Conservation (phyloP, 2,888 invertebrate genomes). For the Abrostola triplasia region DNA sequence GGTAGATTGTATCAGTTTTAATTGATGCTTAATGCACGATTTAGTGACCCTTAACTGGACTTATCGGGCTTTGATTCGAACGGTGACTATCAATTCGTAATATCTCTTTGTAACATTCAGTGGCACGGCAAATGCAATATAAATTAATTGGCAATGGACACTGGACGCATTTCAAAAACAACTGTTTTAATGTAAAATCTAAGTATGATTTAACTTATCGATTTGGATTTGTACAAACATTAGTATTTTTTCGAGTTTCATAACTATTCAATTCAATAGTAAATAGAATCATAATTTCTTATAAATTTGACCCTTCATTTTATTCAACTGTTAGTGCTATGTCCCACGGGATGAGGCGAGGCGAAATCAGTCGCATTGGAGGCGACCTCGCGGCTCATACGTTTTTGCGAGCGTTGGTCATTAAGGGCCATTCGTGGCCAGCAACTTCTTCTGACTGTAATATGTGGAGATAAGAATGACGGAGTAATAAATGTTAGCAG, state of each 20-base stretch:
- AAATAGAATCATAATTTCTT: constrained; percentile 42
- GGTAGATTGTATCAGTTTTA: constrained; percentile 69
- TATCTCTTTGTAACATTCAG: constrained; percentile 12
- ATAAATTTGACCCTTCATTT: constrained; percentile 37
- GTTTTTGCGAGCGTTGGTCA: constrained; percentile 77
- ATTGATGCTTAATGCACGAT: constrained; percentile 64
- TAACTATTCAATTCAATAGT: neutral
- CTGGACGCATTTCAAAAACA: too few species aligned
- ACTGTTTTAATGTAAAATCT: too few species aligned
- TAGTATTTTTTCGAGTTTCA: neutral
- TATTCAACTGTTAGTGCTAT: constrained; percentile 46
- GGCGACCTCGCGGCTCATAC: constrained; percentile 60
- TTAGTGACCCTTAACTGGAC: constrained; percentile 57
- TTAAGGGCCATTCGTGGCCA: constrained; percentile 78
- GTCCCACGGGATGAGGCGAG: constrained; percentile 66
- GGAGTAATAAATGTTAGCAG: constrained; percentile 46
- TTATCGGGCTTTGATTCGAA: constrained; percentile 46
- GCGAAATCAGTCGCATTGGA: constrained; percentile 73
- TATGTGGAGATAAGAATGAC: constrained; percentile 57
- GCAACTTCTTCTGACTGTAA: constrained; percentile 71
- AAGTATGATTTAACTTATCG: neutral
- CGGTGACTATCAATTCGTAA: constrained; percentile 35
- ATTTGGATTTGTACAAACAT: neutral
- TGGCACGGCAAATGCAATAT: neutral
- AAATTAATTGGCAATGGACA: too few species aligned